These are phyloP conservation scores for Myiotriccus ornatus DNA, from an alignment of 2,797 vertebrate species.

Conservation along the genomic window DNA sequence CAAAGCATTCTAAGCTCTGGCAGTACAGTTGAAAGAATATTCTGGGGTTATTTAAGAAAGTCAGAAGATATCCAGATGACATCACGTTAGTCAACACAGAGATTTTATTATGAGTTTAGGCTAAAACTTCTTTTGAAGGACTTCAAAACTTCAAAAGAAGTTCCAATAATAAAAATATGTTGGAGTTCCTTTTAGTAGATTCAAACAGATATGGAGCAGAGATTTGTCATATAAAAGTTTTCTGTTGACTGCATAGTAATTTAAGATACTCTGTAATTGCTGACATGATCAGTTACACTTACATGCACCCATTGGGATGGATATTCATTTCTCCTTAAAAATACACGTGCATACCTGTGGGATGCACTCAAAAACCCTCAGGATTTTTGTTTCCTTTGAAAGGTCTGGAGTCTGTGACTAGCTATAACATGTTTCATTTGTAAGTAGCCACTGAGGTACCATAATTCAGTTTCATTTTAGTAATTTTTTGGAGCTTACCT, in stretches of 20 bases:
- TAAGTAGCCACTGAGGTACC: background rate
- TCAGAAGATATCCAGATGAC: background rate
- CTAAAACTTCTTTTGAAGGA: background rate
- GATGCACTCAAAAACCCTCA: background rate
- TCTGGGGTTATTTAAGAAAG: background rate
- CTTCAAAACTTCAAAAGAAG: background rate
- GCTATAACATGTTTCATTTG: background rate
- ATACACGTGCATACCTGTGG: background rate
- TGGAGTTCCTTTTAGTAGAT: background rate
- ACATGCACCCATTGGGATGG: background rate
- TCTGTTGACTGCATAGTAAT: background rate
- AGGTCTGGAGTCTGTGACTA: background rate
- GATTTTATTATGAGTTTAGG: background rate
- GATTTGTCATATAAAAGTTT: background rate
- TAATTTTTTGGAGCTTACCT: background rate
- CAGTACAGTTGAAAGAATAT: background rate
- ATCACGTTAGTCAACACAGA: background rate
- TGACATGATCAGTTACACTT: background rate
- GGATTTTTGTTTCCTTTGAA: background rate
- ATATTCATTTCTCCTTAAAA: background rate
- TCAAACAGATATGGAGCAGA: background rate
- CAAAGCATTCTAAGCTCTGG: background rate
- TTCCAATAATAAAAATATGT: background rate
- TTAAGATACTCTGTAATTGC: background rate
- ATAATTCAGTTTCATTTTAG: constrained; percentile 7